phyloP scores from a whole-genome alignment of 1,140 invertebrate species.

The Listronotus oregonensis region DNA sequence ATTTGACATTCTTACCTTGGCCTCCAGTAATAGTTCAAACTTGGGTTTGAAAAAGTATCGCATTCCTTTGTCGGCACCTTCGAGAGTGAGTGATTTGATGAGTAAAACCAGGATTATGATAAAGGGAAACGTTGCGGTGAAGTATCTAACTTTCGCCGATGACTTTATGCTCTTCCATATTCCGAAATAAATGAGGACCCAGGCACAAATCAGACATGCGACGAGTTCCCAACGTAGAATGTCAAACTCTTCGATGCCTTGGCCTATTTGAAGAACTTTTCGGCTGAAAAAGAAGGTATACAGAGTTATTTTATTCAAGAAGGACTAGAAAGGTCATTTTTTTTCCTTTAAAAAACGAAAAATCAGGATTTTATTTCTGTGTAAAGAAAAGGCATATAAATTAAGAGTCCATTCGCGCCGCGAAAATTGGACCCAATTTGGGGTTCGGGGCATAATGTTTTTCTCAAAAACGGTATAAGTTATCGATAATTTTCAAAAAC shows the following conservation, averaged over 20 bases:
- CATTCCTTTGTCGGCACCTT: constrained; percentile 79
- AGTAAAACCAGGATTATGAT: constrained; percentile 81
- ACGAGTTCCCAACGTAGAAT: constrained; percentile 84
- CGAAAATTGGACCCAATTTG: too few relatives aligned
- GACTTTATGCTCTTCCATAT: constrained; percentile 92
- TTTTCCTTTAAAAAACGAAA: too few relatives aligned
- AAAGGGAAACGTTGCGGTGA: constrained; percentile 86
- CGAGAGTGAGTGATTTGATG: constrained; percentile 77
- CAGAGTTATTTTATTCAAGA: too few relatives aligned
- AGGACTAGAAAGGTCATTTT: too few relatives aligned
- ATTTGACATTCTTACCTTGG: constrained; percentile 69
- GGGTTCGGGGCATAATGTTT: too few relatives aligned
- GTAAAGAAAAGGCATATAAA: too few relatives aligned
- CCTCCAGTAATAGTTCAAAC: constrained; percentile 80
- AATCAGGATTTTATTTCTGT: too few relatives aligned
- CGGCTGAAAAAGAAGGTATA: constrained; percentile 69
- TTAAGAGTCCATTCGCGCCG: too few relatives aligned
- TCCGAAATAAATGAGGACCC: constrained; percentile 90
- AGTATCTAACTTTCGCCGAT: constrained; percentile 81
- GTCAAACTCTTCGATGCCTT: constrained; percentile 81
- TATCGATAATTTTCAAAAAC: too few relatives aligned
- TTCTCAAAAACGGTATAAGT: too few relatives aligned
- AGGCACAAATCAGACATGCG: constrained; percentile 82
- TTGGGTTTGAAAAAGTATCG: constrained; percentile 83
- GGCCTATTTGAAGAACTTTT: constrained; percentile 81